These are phyloP conservation scores for Axis porcinus DNA, from an alignment of 2,113 vertebrate genomes.

Conservation along the genomic window DNA sequence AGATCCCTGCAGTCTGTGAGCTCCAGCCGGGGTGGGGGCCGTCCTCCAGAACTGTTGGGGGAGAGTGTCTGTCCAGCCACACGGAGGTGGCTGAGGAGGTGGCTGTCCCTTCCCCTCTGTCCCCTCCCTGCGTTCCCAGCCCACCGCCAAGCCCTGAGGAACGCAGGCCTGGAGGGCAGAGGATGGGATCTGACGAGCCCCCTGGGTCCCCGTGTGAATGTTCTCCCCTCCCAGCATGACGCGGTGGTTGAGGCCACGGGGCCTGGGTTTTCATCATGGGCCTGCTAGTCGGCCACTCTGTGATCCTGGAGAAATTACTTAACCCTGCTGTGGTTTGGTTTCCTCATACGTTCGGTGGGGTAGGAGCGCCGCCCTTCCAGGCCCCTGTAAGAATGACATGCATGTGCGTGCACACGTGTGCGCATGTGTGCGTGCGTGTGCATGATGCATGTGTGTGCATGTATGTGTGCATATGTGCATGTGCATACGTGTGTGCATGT, in stretches of 20 bases:
- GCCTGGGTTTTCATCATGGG: not conserved
- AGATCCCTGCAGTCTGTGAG: not conserved
- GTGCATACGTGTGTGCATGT: rapidly evolving
- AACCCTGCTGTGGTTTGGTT: not conserved
- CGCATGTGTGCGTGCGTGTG: rapidly evolving
- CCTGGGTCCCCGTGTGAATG: not conserved
- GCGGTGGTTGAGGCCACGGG: not conserved
- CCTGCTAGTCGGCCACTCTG: not conserved
- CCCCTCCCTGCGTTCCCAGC: not conserved
- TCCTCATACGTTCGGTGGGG: not conserved
- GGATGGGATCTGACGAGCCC: not conserved
- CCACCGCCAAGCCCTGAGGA: not conserved
- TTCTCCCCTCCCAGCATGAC: not conserved
- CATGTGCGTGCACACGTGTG: rapidly evolving
- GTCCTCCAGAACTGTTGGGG: rapidly evolving
- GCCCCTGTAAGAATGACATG: not conserved
- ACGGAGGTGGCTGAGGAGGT: rapidly evolving
- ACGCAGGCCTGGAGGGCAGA: not conserved
- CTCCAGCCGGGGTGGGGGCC: rapidly evolving
- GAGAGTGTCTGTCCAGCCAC: rapidly evolving
- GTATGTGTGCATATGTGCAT: rapidly evolving
- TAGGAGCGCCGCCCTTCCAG: not conserved
- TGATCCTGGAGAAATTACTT: not conserved
- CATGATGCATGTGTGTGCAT: rapidly evolving
- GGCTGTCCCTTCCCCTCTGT: rapidly evolving